Evolutionary conservation across 2,797 vertebrate genomes (phyloP).

Genomic region (Xiphophorus birchmanni): DNA sequence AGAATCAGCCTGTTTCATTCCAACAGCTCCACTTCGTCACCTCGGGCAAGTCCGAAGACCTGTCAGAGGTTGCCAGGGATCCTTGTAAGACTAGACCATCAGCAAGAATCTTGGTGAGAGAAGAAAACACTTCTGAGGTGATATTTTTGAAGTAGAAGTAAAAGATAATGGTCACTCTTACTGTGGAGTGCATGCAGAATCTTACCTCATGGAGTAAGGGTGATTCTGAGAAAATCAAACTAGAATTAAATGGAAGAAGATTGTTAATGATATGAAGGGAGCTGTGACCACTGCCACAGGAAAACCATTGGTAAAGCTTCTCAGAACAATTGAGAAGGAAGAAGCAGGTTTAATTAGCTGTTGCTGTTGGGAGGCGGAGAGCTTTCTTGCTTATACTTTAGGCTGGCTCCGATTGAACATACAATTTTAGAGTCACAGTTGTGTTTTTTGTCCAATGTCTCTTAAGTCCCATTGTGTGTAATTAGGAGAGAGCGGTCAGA

Average conservation of each 20-base stretch:
- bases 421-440: slow-evolving; percentile 33
- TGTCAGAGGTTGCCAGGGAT: neutral
- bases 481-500: slow-evolving; percentile 57
- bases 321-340: neutral
- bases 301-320: neutral
- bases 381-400: neutral
- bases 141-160: neutral
- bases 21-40: neutral
- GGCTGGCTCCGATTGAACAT: slow-evolving; percentile 27
- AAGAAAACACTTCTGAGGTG: neutral
- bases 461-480: slow-evolving; percentile 26
- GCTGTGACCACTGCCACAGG: neutral
- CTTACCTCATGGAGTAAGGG: neutral
- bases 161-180: neutral
- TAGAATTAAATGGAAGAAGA: neutral
- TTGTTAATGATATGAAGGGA: neutral
- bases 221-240: neutral
- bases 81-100: neutral
- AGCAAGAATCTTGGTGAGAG: neutral
- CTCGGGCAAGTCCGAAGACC: neutral
- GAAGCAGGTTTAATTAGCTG: neutral
- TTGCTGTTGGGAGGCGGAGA: neutral
- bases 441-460: slow-evolving; percentile 20
- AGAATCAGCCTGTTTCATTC: neutral
- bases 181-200: neutral